Conservation (phyloP, 2,888 invertebrate species). For the Stenodera caucasica region DNA sequence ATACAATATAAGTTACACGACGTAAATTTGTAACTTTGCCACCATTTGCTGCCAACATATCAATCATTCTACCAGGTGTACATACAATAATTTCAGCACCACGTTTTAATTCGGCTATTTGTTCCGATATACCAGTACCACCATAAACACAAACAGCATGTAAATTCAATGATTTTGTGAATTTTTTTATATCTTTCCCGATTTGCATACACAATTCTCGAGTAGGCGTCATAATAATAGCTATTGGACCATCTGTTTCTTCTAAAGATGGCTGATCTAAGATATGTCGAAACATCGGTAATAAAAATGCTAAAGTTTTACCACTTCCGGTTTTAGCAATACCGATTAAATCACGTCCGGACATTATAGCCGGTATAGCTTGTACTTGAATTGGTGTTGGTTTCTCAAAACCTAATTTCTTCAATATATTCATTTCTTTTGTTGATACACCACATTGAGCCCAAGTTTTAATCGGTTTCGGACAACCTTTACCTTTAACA, state of each 20-base stretch:
- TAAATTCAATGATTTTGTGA: constrained; percentile 84
- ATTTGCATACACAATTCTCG: constrained; percentile 99
- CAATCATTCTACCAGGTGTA: constrained; percentile 99
- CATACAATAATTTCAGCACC: constrained; percentile 97
- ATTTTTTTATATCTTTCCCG: constrained; percentile 92
- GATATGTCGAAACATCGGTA: constrained; percentile 97
- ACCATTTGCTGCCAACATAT: constrained; percentile 98
- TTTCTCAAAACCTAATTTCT: constrained; percentile 89
- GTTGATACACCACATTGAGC: constrained; percentile 98
- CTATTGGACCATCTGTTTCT: constrained; percentile 96
- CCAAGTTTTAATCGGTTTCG: constrained; percentile 95
- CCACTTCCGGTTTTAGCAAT: constrained; percentile 99
- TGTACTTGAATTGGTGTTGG: constrained; percentile 99
- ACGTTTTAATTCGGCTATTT: constrained; percentile 92
- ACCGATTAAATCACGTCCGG: constrained; percentile 93
- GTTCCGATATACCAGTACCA: constrained; percentile 94
- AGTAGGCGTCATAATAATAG: constrained; percentile 97
- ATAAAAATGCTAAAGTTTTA: constrained; percentile 95
- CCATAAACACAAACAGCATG: constrained; percentile 97
- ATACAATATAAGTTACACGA: constrained; percentile 95
- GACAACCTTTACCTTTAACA: constrained; percentile 96
- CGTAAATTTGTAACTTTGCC: constrained; percentile 96
- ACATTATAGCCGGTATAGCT: constrained; percentile 97
- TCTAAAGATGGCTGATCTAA: constrained; percentile 92
- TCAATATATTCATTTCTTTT: constrained; percentile 90